Conservation (phyloP, 2,113 vertebrate species). For the Pollimyrus isidori region DNA sequence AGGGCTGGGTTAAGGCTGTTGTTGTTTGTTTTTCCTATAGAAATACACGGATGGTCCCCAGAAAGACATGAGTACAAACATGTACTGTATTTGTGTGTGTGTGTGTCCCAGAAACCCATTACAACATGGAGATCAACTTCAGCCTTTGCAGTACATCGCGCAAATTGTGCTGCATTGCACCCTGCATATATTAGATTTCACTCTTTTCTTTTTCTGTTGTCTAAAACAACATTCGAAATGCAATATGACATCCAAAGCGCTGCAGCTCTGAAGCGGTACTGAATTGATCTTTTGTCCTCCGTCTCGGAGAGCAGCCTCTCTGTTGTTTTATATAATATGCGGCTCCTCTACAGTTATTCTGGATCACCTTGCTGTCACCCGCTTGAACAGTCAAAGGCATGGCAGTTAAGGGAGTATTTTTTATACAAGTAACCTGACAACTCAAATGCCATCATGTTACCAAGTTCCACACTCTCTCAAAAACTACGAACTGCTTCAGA, state of each 20-base stretch:
- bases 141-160: background rate
- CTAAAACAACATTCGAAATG: slow-evolving; percentile 10
- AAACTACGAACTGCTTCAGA: background rate
- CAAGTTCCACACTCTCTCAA: background rate
- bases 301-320: background rate
- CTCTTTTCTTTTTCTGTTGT: background rate
- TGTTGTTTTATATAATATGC: background rate
- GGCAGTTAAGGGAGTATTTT: background rate
- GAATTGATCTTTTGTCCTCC: background rate
- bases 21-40: background rate
- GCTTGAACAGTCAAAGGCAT: background rate
- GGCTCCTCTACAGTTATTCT: background rate
- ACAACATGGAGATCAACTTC: background rate
- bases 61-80: background rate
- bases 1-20: background rate
- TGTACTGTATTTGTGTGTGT: background rate
- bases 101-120: background rate
- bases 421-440: background rate
- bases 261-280: background rate
- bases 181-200: background rate
- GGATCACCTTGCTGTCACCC: background rate
- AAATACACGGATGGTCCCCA: background rate
- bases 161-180: background rate
- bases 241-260: background rate
- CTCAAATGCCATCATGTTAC: background rate